Conservation (phyloP, 2,113 vertebrate genomes). For the Eurypyga helias region DNA sequence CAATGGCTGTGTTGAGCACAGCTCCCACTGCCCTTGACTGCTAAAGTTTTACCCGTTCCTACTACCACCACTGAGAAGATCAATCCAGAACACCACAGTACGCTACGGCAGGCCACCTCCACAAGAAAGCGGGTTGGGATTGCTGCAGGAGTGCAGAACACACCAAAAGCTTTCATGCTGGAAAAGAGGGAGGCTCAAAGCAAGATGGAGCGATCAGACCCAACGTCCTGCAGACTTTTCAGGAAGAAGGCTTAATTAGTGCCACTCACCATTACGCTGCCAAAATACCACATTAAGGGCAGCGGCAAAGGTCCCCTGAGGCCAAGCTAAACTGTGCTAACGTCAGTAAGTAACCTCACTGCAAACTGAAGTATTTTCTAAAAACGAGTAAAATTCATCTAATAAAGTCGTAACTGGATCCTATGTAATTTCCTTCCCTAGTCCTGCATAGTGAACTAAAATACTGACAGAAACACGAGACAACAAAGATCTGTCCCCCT, state of each 20-base stretch:
- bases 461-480: not conserved
- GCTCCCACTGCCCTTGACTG: not conserved
- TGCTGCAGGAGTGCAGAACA: not conserved
- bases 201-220: not conserved
- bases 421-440: not conserved
- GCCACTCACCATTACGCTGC: not conserved
- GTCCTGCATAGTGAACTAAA: not conserved
- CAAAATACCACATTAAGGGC: constrained; percentile 49
- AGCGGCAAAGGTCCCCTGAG: constrained; percentile 34
- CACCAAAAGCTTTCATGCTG: not conserved
- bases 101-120: fast-evolving
- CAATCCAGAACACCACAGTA: not conserved
- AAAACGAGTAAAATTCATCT: not conserved
- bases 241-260: constrained; percentile 23
- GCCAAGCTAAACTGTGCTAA: constrained; percentile 23
- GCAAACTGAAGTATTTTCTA: not conserved
- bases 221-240: not conserved
- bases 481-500: not conserved
- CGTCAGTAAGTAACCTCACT: not conserved
- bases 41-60: not conserved
- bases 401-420: not conserved
- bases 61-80: not conserved
- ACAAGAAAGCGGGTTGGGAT: fast-evolving
- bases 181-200: not conserved
- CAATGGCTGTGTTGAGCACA: not conserved